These are phyloP conservation scores for Drosophila kambysellisi DNA, from an alignment of 2,888 invertebrate genomes.

Conservation along the genomic window DNA sequence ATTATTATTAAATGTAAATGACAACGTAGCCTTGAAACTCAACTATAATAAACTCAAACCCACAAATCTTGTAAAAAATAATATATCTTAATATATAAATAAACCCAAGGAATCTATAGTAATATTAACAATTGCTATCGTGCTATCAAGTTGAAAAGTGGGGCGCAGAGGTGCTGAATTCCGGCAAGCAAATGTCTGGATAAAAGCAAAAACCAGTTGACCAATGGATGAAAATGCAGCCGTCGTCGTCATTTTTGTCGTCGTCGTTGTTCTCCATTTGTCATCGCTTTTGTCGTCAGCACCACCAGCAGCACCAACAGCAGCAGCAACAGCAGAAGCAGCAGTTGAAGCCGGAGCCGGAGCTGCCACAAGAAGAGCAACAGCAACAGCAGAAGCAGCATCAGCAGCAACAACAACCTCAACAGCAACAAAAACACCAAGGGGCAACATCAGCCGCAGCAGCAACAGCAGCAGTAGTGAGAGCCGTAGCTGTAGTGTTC, in stretches of 20 bases:
- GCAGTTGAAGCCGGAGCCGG: conserved; percentile 39
- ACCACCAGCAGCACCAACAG: conserved; percentile 32
- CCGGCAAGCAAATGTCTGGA: conserved; percentile 81
- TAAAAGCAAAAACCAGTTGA: conserved; percentile 69
- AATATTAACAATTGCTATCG: conserved; percentile 9
- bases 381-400: conserved; percentile 26
- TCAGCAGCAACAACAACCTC: conserved; percentile 20
- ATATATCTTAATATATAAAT: not conserved
- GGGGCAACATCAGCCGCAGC: conserved; percentile 29
- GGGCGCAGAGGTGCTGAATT: conserved; percentile 45
- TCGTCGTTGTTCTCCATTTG: conserved; percentile 81
- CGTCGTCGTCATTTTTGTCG: conserved; percentile 80
- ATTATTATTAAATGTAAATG: conserved; percentile 44
- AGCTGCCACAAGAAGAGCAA: conserved; percentile 24
- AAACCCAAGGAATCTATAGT: conserved; percentile 12
- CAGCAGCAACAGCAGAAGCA: conserved; percentile 29
- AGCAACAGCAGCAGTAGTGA: conserved; percentile 4
- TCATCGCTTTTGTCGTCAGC: conserved; percentile 75
- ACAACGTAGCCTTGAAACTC: conserved; percentile 49
- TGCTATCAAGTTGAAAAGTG: conserved; percentile 6
- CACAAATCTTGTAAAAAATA: conserved; percentile 15
- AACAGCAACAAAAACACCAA: conserved; percentile 46
- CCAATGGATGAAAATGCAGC: conserved; percentile 84
- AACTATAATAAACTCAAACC: conserved; percentile 18
- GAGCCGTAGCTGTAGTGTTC: conserved; percentile 8